phyloP scores from a whole-genome alignment of 2,888 invertebrate genomes.

The Penaeus monodon region DNA sequence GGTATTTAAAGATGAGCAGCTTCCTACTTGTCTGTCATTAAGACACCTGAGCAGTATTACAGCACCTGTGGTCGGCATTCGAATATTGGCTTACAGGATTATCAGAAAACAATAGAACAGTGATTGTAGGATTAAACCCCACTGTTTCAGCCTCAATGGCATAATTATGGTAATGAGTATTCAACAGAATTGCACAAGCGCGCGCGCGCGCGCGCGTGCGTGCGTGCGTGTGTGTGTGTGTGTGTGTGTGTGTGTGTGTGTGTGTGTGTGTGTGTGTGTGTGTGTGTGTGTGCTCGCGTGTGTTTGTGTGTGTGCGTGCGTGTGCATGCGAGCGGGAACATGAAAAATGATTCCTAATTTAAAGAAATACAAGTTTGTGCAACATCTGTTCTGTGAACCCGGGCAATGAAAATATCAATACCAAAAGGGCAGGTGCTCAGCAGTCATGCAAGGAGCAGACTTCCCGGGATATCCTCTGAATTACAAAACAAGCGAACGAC shows the following conservation, averaged over 20 bases:
- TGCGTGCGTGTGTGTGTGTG: neutral
- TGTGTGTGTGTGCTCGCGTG: constrained; percentile 2
- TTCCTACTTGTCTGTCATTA: too few species aligned
- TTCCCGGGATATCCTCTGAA: too few species aligned
- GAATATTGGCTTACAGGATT: neutral
- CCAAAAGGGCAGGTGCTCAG: neutral
- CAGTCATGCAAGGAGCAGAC: too few species aligned
- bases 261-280: constrained; percentile 9
- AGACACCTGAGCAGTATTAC: neutral
- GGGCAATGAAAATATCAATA: too few species aligned
- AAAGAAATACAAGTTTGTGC: neutral
- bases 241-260: constrained; percentile 5
- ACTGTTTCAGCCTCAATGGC: too few species aligned
- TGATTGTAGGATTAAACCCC: too few species aligned
- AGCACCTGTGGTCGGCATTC: neutral
- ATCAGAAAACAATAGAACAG: neutral
- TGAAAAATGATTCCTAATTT: neutral
- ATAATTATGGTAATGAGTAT: too few species aligned
- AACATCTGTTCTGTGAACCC: neutral
- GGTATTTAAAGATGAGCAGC: too few species aligned
- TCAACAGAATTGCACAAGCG: too few species aligned
- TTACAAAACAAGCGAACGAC: too few species aligned
- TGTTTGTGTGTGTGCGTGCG: constrained; percentile 7
- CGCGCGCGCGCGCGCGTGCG: neutral
- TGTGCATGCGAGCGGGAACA: neutral